Percentiles rank a stretch among this genome's conserved stretches.
These are phyloP conservation scores for Pyrrhosoma nymphula DNA, from an alignment of 2,888 invertebrate species.

Conservation along the genomic window DNA sequence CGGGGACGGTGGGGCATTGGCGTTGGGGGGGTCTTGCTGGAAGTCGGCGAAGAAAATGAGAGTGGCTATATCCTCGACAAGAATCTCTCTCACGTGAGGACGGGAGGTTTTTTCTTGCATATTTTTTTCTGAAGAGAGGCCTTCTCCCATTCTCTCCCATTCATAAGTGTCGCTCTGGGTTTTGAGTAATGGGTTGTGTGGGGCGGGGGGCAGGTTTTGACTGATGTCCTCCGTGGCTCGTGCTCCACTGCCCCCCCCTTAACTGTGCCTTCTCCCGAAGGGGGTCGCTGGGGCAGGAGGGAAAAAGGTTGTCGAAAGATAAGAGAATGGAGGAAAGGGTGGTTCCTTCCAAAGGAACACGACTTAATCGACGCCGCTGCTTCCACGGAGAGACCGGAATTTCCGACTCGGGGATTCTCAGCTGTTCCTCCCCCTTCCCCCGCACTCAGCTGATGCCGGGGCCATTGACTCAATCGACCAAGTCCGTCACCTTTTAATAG, in stretches of 20 bases:
- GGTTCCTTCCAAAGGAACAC: not conserved
- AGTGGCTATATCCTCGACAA: conserved; percentile 15
- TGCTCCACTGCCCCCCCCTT: not conserved
- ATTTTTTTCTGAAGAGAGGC: too few species aligned
- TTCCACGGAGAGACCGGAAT: not conserved
- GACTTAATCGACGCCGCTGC: conserved; percentile 41
- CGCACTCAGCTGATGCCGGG: conserved; percentile 43
- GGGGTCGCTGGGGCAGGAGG: not conserved
- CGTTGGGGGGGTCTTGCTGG: not conserved
- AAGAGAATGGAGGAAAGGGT: not conserved
- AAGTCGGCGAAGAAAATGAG: not conserved
- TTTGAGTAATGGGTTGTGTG: conserved; percentile 29
- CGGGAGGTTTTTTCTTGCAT: not conserved
- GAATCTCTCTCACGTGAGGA: conserved; percentile 19
- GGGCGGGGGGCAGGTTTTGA: not conserved
- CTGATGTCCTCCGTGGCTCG: not conserved
- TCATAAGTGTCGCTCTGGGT: conserved; percentile 49
- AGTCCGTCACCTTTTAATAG: not conserved
- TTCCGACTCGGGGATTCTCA: conserved; percentile 42
- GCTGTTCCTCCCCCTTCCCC: conserved; percentile 37
- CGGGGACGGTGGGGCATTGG: too few species aligned
- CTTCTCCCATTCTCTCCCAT: not conserved
- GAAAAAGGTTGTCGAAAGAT: not conserved
- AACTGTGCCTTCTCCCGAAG: not conserved
- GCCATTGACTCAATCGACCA: conserved; percentile 10